Evolutionary conservation across 2,888 invertebrate species (phyloP).

Genomic region (Platycnemis pennipes): DNA sequence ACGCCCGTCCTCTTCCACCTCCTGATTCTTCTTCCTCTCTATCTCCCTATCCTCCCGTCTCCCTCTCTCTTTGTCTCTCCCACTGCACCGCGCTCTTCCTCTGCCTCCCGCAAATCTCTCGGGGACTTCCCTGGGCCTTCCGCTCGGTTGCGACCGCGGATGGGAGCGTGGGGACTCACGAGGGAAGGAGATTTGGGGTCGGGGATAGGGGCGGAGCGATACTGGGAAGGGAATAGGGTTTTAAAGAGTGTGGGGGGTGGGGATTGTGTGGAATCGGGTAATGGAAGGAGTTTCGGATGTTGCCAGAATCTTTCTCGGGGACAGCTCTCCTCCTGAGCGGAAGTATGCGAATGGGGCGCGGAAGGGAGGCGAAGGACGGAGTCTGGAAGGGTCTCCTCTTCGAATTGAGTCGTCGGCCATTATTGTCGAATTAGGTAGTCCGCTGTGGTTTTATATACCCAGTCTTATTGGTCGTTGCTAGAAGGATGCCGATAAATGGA

Average conservation of each 20-base stretch:
- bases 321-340: neutral
- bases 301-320: constrained; percentile 31
- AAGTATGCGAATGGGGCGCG: neutral
- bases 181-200: too few species aligned
- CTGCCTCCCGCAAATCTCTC: constrained; percentile 55
- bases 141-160: constrained; percentile 58
- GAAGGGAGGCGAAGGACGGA: neutral
- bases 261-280: constrained; percentile 34
- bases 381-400: neutral
- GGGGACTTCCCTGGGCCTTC: constrained; percentile 49
- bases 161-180: too few species aligned
- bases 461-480: neutral
- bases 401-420: constrained; percentile 21
- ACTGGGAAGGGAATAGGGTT: neutral
- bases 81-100: neutral
- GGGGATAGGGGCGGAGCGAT: neutral
- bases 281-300: constrained; percentile 51
- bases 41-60: neutral
- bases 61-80: neutral
- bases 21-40: neutral
- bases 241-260: constrained; percentile 7
- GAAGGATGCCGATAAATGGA: constrained; percentile 33
- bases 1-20: neutral
- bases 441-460: neutral
- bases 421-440: constrained; percentile 4